Evolutionary conservation across 1,140 invertebrate species (phyloP), one percentile per base, ranked within the genome.

Genomic region (Heterodera carotae): DNA sequence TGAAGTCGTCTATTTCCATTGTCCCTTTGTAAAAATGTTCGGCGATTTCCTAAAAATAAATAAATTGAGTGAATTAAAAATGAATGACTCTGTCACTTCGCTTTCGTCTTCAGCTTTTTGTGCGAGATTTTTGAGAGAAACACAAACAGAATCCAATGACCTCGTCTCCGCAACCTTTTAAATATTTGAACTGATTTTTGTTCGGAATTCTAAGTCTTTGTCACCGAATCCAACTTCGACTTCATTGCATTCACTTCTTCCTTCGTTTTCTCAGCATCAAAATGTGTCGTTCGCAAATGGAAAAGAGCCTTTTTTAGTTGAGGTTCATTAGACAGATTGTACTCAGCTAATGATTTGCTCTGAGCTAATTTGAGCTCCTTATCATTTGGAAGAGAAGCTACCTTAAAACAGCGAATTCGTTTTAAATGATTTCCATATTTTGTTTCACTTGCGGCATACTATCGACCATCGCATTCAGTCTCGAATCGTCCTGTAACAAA

Each of bases 331-430:
- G 78, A 81, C 33, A 79, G 33, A 59, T 79, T 79, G 43, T 79
- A 79, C 56, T 79, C 78, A 2, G 78, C 78, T 15, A 80, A 76
- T 2, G 78, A 79, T 36, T 79, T 79, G 79, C 80, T 64, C 36
- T 79, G 78, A 1, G 79, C 78, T 22, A 79, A 67, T 81, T 79
- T 79, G 43, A 79, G 25, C 56, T 79, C 78, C 70, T 79, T 79
- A 64, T 79, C 78, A 27, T 60, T 80, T n/a, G 68, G 43, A 36
- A 79, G 34, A 33, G 78, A 79, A 39, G 80, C 5, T 0, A 79
- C 53, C 77, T 78, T 22, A 67, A 79, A 76, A 3, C 0, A 1
- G 12, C 0, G 31, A 43, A 22, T n/a, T 31, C 74, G 22, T 33
- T 18, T 60, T 25, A 79, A 8, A 2, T 25, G 25, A 33, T 56